phyloP scores from a whole-genome alignment of 2,797 vertebrate species.

The Amniataba percoides region DNA sequence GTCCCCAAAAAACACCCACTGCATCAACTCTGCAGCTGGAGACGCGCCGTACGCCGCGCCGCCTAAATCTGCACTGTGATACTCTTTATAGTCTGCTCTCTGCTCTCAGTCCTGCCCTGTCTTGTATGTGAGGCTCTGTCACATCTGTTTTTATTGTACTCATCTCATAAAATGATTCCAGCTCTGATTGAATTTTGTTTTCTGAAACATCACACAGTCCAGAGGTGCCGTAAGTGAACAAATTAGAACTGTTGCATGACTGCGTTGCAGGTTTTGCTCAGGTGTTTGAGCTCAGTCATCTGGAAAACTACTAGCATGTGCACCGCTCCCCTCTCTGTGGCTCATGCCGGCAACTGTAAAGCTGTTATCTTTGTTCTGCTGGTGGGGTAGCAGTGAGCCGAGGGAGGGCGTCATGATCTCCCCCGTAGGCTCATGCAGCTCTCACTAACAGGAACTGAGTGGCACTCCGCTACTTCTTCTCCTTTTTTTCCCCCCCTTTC shows the following conservation, averaged over 20 bases:
- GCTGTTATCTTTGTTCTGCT: conserved; percentile 59
- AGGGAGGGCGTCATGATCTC: conserved; percentile 61
- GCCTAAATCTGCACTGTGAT: conserved; percentile 16
- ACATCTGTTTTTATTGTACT: not conserved
- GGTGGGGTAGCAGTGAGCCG: conserved; percentile 43
- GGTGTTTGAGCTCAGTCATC: conserved; percentile 43
- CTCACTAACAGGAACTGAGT: conserved; percentile 44
- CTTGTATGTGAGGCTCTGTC: conserved; percentile 5
- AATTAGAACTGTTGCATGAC: not conserved
- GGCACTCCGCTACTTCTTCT: conserved; percentile 3
- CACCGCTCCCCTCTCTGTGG: conserved; percentile 26
- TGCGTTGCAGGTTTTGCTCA: conserved; percentile 32
- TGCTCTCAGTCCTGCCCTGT: conserved; percentile 4
- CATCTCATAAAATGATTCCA: not conserved
- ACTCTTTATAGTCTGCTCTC: not conserved
- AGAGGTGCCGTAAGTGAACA: not conserved
- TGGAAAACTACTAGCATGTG: conserved; percentile 40
- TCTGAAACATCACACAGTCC: not conserved
- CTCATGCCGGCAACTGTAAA: conserved; percentile 40
- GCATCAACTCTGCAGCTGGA: conserved; percentile 55
- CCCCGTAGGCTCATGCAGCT: conserved; percentile 47
- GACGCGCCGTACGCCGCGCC: not conserved
- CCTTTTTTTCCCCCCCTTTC: not conserved
- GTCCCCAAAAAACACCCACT: conserved; percentile 49
- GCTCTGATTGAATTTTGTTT: not conserved